phyloP scores from a whole-genome alignment of 2,113 vertebrate species.

The Ceyx melanurus region DNA sequence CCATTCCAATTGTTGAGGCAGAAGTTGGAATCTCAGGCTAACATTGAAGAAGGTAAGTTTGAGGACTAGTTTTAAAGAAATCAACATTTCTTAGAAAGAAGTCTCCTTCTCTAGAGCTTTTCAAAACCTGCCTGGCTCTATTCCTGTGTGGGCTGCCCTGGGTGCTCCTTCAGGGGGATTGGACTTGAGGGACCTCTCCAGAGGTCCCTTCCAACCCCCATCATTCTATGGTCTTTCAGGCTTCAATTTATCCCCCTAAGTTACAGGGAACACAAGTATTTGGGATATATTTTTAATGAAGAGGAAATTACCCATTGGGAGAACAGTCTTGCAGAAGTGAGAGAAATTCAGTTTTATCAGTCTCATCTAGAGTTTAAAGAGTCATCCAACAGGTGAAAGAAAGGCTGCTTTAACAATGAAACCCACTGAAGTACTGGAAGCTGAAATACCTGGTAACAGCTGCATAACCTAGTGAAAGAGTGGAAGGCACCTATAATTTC shows the following conservation, averaged over 20 bases:
- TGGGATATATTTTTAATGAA: neutral
- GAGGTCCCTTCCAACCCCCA: no score
- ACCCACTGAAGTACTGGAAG: neutral
- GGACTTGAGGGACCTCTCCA: no score
- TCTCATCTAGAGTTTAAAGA: neutral
- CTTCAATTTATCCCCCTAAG: neutral
- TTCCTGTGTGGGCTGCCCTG: no score
- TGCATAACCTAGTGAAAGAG: neutral
- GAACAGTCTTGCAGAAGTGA: neutral
- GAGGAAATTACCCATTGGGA: neutral
- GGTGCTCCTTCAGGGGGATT: no score
- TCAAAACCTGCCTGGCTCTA: no score
- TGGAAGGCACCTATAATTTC: neutral
- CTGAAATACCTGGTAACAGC: neutral
- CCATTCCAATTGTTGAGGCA: neutral
- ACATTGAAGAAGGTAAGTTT: neutral
- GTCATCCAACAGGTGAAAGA: neutral
- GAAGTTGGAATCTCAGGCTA: neutral
- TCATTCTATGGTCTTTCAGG: neutral
- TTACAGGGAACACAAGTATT: neutral
- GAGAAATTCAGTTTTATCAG: neutral
- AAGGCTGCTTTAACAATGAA: neutral
- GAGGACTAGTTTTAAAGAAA: neutral
- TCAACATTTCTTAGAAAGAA: neutral
- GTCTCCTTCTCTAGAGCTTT: no score